Conservation (phyloP, 2,113 vertebrate genomes). For the Psammodynastes pulverulentus region DNA sequence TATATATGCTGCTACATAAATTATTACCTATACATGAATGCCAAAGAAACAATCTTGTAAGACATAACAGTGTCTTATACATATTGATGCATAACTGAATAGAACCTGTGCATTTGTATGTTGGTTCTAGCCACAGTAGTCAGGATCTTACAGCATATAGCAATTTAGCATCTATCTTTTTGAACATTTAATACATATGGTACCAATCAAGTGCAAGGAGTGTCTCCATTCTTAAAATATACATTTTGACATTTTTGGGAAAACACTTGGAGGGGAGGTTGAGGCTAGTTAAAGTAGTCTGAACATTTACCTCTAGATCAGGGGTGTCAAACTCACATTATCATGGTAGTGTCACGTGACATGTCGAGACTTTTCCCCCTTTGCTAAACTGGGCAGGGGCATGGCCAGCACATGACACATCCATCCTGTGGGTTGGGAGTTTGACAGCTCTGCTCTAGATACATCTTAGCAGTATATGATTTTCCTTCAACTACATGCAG, state of each 20-base stretch:
- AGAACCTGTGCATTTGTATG: background rate
- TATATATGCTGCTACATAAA: background rate
- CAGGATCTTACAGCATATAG: no score
- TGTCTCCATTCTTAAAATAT: background rate
- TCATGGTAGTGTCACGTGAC: no score
- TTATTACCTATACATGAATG: background rate
- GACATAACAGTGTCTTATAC: background rate
- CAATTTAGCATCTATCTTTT: background rate
- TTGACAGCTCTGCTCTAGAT: background rate
- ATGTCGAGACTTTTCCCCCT: no score
- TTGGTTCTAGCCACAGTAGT: no score
- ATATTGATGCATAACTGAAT: background rate
- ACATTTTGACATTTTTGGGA: background rate
- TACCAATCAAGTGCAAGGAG: background rate
- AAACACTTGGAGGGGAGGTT: background rate
- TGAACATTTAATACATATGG: background rate
- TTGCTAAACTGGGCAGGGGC: no score
- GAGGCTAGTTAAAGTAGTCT: background rate
- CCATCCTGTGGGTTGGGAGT: no score
- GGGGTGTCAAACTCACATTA: no score
- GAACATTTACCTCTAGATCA: background rate
- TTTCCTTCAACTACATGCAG: fast-evolving
- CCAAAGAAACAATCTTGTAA: background rate
- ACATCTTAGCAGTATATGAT: background rate
- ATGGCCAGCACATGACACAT: no score